Conservation (phyloP, 2,113 vertebrate species). For the Engystomops pustulosus region DNA sequence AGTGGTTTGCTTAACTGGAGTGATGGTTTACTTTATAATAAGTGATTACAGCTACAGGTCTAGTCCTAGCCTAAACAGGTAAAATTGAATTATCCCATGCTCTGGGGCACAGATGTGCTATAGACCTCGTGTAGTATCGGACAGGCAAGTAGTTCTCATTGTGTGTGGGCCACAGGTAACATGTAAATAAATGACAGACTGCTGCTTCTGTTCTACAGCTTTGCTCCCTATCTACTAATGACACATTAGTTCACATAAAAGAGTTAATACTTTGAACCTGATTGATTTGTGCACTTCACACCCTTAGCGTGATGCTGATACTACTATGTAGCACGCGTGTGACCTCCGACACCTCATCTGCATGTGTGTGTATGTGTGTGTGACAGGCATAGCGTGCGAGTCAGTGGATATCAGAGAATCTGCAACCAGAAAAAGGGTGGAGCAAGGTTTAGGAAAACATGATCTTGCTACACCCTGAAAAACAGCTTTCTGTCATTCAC, state of each 20-base stretch:
- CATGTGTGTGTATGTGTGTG: constrained; percentile 21
- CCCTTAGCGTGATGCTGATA: constrained; percentile 45
- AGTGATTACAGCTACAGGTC: too few species aligned
- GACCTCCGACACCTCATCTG: constrained; percentile 41
- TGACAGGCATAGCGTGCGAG: constrained; percentile 54
- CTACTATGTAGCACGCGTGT: constrained; percentile 32
- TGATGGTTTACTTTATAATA: too few species aligned
- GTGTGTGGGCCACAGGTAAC: background rate
- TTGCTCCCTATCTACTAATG: constrained; percentile 3
- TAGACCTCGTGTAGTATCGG: background rate
- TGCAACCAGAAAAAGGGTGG: constrained; percentile 54
- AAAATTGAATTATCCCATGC: background rate
- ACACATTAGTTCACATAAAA: constrained; percentile 15
- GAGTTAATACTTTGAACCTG: constrained; percentile 35
- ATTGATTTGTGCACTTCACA: constrained; percentile 32
- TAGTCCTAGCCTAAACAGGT: background rate
- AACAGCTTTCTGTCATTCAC: constrained; percentile 51
- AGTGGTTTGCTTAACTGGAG: too few species aligned
- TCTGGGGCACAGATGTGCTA: background rate
- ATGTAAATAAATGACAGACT: background rate
- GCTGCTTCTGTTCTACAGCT: background rate
- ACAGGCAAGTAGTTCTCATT: background rate
- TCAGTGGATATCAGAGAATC: constrained; percentile 48
- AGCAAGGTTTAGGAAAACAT: constrained; percentile 53
- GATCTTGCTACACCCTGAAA: constrained; percentile 51